Evolutionary conservation across 2,113 vertebrate species (phyloP).

Genomic region (Mormyrus iriodes): DNA sequence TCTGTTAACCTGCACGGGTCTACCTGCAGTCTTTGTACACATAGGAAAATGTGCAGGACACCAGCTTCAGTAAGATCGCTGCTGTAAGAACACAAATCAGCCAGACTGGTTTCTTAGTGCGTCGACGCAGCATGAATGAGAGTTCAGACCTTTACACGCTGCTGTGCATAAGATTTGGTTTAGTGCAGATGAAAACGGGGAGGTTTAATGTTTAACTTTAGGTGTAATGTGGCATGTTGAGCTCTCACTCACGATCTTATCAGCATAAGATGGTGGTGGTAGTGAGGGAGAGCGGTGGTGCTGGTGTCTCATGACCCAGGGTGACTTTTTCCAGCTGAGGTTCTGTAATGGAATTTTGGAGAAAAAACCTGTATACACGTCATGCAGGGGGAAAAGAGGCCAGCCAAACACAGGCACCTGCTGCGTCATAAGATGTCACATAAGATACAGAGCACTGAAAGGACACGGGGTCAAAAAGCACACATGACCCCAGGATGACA

Average conservation of each 20-base stretch:
- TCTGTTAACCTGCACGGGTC: background rate
- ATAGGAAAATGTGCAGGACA: background rate
- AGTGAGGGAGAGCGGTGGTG: background rate
- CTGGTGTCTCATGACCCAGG: background rate
- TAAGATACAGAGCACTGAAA: background rate
- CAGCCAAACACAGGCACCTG: background rate
- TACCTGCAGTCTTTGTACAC: background rate
- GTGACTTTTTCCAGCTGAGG: background rate
- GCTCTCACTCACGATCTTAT: background rate
- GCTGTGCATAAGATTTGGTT: background rate
- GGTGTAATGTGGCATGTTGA: background rate
- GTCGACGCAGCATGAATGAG: background rate
- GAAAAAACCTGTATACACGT: background rate
- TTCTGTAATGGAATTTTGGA: background rate
- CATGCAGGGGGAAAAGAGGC: background rate
- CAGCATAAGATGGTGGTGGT: background rate
- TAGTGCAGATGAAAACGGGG: too few relatives aligned
- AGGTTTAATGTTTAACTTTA: background rate
- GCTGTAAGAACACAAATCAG: background rate
- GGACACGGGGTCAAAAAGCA: background rate
- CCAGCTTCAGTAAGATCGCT: background rate
- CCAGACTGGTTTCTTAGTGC: background rate
- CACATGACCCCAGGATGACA: background rate
- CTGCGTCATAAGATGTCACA: background rate
- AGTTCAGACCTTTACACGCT: background rate